Conservation (phyloP, 2,888 invertebrate species). For the Lasius platythorax region DNA sequence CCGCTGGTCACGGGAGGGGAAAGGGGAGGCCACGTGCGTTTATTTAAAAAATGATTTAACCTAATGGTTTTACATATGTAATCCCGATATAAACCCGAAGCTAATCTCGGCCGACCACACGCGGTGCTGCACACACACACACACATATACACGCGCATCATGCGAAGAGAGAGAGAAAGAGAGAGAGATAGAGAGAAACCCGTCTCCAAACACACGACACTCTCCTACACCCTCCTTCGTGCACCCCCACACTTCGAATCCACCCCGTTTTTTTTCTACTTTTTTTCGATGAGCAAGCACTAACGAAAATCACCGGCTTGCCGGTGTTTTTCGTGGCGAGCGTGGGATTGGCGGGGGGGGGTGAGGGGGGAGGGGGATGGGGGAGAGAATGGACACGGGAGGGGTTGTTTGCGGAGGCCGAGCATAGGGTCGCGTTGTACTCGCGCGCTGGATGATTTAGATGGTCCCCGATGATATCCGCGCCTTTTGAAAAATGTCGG, state of each 20-base stretch:
- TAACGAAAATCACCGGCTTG: conserved; percentile 79
- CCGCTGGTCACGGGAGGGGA: conserved; percentile 51
- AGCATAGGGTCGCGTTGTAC: conserved; percentile 73
- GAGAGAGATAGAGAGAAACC: conserved; percentile 25
- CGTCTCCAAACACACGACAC: conserved; percentile 70
- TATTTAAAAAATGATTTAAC: conserved; percentile 85
- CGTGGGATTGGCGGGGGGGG: conserved; percentile 51
- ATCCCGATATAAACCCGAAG: conserved; percentile 84
- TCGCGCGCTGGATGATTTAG: conserved; percentile 74
- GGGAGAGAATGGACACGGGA: conserved; percentile 43
- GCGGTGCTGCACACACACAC: conserved; percentile 76
- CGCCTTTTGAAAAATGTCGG: conserved; percentile 76
- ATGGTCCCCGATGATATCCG: conserved; percentile 77
- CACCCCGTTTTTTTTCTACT: conserved; percentile 59
- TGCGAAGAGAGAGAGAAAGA: conserved; percentile 11
- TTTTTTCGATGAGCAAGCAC: conserved; percentile 78
- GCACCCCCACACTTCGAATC: conserved; percentile 55
- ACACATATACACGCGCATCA: conserved; percentile 11
- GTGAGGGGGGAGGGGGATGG: conserved; percentile 41
- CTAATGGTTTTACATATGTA: conserved; percentile 86
- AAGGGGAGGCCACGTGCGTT: conserved; percentile 73
- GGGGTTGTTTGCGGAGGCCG: conserved; percentile 71
- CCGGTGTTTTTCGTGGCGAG: conserved; percentile 46
- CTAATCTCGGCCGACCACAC: conserved; percentile 84
- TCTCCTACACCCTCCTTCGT: conserved; percentile 57